phyloP scores from a whole-genome alignment of 2,888 invertebrate species.

The Ditylenchus weischeri region DNA sequence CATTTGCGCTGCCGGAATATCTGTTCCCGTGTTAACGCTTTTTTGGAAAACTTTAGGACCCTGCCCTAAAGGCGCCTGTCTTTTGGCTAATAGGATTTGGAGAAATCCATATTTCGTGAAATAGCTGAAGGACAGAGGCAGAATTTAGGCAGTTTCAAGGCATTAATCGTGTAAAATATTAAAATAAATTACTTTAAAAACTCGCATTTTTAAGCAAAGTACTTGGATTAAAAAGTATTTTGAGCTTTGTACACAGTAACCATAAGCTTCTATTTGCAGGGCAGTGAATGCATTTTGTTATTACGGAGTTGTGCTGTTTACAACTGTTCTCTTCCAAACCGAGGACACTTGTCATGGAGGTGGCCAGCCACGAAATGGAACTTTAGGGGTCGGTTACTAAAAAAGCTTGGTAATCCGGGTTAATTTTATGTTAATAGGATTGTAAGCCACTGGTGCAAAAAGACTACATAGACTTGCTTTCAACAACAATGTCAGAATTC shows the following conservation, averaged over 20 bases:
- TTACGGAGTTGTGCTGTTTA: slow-evolving; percentile 78
- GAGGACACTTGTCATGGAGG: slow-evolving; percentile 62
- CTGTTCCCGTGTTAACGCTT: too few species aligned
- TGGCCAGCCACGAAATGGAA: slow-evolving; percentile 21
- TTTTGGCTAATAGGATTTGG: too few species aligned
- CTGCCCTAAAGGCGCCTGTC: too few species aligned
- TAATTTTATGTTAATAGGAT: slow-evolving; percentile 35
- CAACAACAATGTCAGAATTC: slow-evolving; percentile 90
- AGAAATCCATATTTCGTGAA: too few species aligned
- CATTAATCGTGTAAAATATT: not conserved
- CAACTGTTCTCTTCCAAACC: slow-evolving; percentile 82
- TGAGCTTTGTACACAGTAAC: not conserved
- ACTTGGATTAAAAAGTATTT: not conserved
- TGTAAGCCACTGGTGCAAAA: slow-evolving; percentile 71
- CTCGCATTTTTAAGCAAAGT: not conserved
- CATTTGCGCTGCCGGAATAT: too few species aligned
- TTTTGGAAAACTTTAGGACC: too few species aligned
- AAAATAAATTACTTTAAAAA: slow-evolving; percentile 2
- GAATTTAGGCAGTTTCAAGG: not conserved
- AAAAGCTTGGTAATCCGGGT: slow-evolving; percentile 23
- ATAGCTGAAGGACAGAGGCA: too few species aligned
- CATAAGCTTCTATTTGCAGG: slow-evolving; percentile 29
- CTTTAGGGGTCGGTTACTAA: not conserved
- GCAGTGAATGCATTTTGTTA: slow-evolving; percentile 77
- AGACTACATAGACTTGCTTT: slow-evolving; percentile 85